Evolutionary conservation across 1,140 invertebrate species (phyloP).

Genomic region (Euborellia annulipes): DNA sequence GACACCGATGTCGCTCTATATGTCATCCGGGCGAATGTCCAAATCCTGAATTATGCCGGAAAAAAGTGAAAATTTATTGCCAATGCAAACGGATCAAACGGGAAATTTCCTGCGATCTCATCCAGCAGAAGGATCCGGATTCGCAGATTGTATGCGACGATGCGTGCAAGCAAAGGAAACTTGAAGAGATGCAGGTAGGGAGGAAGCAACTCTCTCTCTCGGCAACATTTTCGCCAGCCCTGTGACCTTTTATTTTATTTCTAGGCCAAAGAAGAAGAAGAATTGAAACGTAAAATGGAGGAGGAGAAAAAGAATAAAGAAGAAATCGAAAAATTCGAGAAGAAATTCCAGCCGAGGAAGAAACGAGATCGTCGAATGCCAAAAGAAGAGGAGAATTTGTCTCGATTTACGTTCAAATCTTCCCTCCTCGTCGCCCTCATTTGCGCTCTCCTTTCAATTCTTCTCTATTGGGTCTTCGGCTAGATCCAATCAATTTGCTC

Average conservation of each 20-base stretch:
- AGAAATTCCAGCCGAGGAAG: conserved; percentile 45
- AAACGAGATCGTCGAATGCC: conserved; percentile 29
- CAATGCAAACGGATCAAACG: conserved; percentile 61
- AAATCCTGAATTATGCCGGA: conserved; percentile 48
- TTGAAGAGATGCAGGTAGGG: conserved; percentile 13
- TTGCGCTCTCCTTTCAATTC: too few species aligned
- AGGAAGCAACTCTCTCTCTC: background rate
- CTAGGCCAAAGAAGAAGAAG: conserved; percentile 26
- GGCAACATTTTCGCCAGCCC: background rate
- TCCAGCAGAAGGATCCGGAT: too few species aligned
- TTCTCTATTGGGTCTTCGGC: too few species aligned
- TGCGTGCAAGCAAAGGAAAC: conserved; percentile 37
- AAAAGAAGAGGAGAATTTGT: conserved; percentile 6
- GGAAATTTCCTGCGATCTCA: conserved; percentile 51
- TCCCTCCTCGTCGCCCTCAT: too few species aligned
- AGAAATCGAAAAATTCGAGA: conserved; percentile 55
- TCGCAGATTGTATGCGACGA: conserved; percentile 41
- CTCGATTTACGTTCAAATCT: too few species aligned
- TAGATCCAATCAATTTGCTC: too few species aligned
- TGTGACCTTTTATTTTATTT: background rate
- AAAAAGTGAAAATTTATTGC: conserved; percentile 65
- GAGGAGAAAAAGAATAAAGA: conserved; percentile 46
- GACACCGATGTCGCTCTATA: conserved; percentile 52
- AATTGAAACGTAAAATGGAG: conserved; percentile 31
- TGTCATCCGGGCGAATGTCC: conserved; percentile 67